phyloP scores from a whole-genome alignment of 2,888 invertebrate species.

The Nebria salina region DNA sequence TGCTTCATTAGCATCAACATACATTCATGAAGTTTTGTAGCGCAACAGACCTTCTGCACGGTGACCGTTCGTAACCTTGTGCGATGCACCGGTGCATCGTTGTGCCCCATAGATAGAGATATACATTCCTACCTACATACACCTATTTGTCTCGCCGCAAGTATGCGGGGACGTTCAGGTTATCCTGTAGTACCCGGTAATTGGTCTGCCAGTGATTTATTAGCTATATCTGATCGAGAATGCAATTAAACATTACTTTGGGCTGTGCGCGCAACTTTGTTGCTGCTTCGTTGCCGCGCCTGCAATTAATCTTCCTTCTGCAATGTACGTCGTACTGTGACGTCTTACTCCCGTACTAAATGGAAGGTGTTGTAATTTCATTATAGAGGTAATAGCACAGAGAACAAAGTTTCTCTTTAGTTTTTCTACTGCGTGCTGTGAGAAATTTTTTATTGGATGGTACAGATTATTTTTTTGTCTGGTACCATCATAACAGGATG shows the following conservation, averaged over 20 bases:
- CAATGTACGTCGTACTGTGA: slow-evolving; percentile 10
- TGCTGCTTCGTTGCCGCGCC: slow-evolving; percentile 19
- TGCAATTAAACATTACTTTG: slow-evolving; percentile 47
- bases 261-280: slow-evolving; percentile 28
- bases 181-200: slow-evolving; percentile 33
- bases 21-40: slow-evolving; percentile 43
- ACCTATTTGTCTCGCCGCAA: slow-evolving; percentile 11
- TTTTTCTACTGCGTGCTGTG: slow-evolving; percentile 33
- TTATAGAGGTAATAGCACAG: slow-evolving; percentile 34
- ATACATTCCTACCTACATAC: neutral
- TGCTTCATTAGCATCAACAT: slow-evolving; percentile 46
- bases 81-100: neutral
- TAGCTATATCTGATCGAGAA: slow-evolving; percentile 43
- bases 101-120: neutral
- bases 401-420: slow-evolving; percentile 35
- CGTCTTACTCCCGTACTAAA: slow-evolving; percentile 39
- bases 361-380: slow-evolving; percentile 45
- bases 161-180: neutral
- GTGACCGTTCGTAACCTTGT: neutral
- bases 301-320: slow-evolving; percentile 39
- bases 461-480: slow-evolving; percentile 30
- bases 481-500: neutral
- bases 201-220: slow-evolving; percentile 46
- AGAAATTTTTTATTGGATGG: slow-evolving; percentile 38
- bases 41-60: slow-evolving; percentile 17